These are phyloP conservation scores for Leuciscus idus DNA, from an alignment of 2,113 vertebrate genomes.

Conservation along the genomic window DNA sequence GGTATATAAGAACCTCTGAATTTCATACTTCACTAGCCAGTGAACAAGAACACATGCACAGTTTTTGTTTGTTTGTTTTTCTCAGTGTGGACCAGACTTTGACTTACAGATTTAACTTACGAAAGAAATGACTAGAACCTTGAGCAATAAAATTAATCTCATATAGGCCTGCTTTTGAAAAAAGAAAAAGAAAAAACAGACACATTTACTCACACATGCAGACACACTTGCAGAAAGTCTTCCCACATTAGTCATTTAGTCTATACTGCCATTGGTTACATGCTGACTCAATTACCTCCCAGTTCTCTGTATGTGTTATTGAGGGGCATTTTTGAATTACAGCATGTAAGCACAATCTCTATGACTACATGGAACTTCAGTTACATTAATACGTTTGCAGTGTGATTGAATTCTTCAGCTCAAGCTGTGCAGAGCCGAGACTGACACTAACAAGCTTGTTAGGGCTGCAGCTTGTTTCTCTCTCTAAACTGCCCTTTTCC, in stretches of 20 bases:
- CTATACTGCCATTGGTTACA: conserved; percentile 45
- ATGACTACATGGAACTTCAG: conserved; percentile 62
- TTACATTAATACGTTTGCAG: conserved; percentile 67
- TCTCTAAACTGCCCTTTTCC: conserved; percentile 48
- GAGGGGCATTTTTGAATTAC: conserved; percentile 60
- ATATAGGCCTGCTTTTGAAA: background rate
- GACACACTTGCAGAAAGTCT: conserved; percentile 1
- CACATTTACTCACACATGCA: background rate
- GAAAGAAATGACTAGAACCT: background rate
- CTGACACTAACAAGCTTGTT: conserved; percentile 74
- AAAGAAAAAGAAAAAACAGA: background rate
- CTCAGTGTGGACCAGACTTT: background rate
- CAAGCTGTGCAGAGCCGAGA: conserved; percentile 34
- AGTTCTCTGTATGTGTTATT: conserved; percentile 28
- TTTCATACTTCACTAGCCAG: background rate
- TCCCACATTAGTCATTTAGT: conserved; percentile 21
- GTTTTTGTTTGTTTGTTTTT: background rate
- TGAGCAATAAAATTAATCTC: background rate
- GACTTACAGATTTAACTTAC: background rate
- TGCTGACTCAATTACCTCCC: conserved; percentile 62
- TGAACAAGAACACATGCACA: background rate
- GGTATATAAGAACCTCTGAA: background rate
- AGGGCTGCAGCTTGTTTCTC: conserved; percentile 49
- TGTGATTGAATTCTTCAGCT: conserved; percentile 57
- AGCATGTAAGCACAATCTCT: conserved; percentile 62